A percentile compares a stretch with the other conserved stretches of the same genome.
phyloP scores from a whole-genome alignment of 2,797 vertebrate species.

The Hydrolagus colliei region DNA sequence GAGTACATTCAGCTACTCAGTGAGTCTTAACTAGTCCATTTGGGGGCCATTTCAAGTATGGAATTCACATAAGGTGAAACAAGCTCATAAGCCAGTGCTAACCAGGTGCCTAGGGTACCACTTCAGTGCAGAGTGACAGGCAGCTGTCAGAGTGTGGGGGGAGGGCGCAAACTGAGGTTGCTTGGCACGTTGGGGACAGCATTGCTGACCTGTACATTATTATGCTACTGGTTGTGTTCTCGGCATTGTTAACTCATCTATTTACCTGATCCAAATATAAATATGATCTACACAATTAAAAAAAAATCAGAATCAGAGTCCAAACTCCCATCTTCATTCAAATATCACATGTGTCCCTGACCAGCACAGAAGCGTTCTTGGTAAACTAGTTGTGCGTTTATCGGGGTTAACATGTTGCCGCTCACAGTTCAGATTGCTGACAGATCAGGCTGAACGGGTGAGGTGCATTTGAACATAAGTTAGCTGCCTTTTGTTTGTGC shows the following conservation, averaged over 20 bases:
- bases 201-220: neutral
- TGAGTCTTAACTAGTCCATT: neutral
- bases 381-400: neutral
- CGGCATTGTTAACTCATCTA: neutral
- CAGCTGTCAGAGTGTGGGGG: neutral
- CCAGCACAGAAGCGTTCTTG: neutral
- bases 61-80: neutral
- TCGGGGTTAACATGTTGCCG: neutral
- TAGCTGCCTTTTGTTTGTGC: neutral
- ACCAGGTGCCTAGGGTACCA: neutral
- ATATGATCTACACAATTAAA: neutral
- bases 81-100: neutral
- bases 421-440: neutral
- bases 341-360: neutral
- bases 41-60: neutral
- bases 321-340: neutral
- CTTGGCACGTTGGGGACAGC: neutral
- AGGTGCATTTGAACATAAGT: neutral
- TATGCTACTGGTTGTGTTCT: neutral
- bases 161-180: neutral
- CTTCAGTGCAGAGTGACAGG: neutral
- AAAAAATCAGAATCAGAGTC: neutral
- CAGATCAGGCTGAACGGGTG: neutral
- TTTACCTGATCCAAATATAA: neutral
- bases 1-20: neutral